These are phyloP conservation scores for Byasa hedistus DNA, from an alignment of 2,888 invertebrate genomes.

Conservation along the genomic window DNA sequence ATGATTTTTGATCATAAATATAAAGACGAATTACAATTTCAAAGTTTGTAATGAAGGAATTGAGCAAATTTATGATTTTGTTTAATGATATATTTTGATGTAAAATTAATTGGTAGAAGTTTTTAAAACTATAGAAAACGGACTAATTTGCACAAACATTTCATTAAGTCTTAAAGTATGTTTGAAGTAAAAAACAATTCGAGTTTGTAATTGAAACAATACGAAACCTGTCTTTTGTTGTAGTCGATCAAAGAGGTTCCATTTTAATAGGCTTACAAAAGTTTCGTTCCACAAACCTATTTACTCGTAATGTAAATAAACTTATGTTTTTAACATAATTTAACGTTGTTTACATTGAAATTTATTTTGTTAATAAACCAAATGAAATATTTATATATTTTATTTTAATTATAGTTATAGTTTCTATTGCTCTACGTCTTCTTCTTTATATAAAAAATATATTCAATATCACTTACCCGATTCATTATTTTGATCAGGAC, in stretches of 20 bases:
- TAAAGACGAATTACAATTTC: too few species aligned
- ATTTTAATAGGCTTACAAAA: conserved; percentile 48
- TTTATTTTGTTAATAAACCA: too few species aligned
- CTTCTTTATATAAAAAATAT: too few species aligned
- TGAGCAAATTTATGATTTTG: too few species aligned
- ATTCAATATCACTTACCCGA: conserved; percentile 51
- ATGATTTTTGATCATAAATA: too few species aligned
- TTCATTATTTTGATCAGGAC: conserved; percentile 74
- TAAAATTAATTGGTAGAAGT: too few species aligned
- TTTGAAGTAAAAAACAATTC: conserved; percentile 36
- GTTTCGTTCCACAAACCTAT: conserved; percentile 20
- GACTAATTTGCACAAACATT: conserved; percentile 28
- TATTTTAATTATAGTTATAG: too few species aligned
- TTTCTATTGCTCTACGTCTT: too few species aligned
- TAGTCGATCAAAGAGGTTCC: conserved; percentile 30
- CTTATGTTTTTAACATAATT: not conserved
- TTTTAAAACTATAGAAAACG: too few species aligned
- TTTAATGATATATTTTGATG: too few species aligned
- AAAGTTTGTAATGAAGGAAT: too few species aligned
- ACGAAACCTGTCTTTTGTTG: conserved; percentile 36
- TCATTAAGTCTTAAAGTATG: conserved; percentile 33
- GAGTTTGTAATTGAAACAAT: conserved; percentile 20
- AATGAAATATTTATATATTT: too few species aligned
- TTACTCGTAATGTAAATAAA: not conserved
- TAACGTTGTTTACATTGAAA: not conserved